Evolutionary conservation across 92 coral and sea anemone genomes (phyloP), one percentile per base, ranked within the genome.

Genomic region (Actinernus sp.): DNA sequence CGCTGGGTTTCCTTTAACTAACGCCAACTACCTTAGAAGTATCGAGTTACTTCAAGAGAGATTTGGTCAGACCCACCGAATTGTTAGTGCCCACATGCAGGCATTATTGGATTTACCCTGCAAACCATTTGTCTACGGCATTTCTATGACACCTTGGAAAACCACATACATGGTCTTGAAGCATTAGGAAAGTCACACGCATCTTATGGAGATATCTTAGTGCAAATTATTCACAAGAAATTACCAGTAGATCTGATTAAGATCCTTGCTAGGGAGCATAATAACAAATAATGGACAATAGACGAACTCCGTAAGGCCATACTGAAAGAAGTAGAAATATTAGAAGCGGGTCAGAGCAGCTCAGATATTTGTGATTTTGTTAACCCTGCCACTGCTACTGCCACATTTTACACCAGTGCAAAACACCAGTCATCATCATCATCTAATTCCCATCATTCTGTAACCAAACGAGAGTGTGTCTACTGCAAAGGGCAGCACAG

Each of bases 1-100:
- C 0, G 47, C 82, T 22, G 88, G 82, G 1, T 73, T 81, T 16
- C 88, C 82, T 31, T 70, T 72, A 10, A 58, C 58, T 19, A 79
- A 79, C 22, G 54, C 20, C 21, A 79, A 69, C 37, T 79, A 79
- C n/a, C 30, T 23, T 23, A 64, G 58, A 55, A 63, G 75, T 0
- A 28, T 41, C 14, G 43, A 27, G 11, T 58, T 61, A 2, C 29
- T 73, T 1, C 30, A 36, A 56, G 52, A 60, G 55, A 64, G 62
- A 32, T 58, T 24, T 58, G 67, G 62, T 4, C 46, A 66, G 31
- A 44, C 61, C 7, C 61, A 66, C 19, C 19, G 19, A 49, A 49
- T 59, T 17, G 27, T 59, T 31, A 49, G 21, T 48, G 71, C 58
- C 10, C 65, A 58, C 31, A 58, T 72, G 56, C 44, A 59, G 37